Evolutionary conservation across 2,113 vertebrate genomes (phyloP).

Genomic region (Chaetura pelagica): DNA sequence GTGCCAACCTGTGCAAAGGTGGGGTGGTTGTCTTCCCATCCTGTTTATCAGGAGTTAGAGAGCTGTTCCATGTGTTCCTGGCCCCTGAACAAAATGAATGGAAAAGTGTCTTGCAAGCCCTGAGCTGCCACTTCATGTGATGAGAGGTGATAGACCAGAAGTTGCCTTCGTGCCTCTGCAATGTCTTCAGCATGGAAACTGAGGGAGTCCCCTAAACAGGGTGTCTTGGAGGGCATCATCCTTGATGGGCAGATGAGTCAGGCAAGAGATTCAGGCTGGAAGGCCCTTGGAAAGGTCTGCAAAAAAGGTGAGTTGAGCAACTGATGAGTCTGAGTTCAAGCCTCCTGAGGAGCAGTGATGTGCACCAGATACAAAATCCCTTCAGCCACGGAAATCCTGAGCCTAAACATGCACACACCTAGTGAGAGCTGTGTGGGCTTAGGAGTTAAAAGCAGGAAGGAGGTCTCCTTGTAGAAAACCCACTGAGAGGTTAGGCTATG

Average conservation of each 20-base stretch:
- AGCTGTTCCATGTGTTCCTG: not conserved
- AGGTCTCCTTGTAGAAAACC: not conserved
- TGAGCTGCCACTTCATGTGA: not conserved
- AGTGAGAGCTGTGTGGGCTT: not conserved
- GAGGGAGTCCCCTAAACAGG: not conserved
- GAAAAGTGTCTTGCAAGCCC: not conserved
- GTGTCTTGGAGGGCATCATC: not conserved
- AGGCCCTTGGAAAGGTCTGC: not conserved
- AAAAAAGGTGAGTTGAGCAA: not conserved
- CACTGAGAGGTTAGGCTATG: not conserved
- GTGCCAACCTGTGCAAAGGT: not conserved
- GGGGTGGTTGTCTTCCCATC: not conserved
- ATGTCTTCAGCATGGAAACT: not conserved
- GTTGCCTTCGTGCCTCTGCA: not conserved
- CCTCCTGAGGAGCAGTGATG: not conserved
- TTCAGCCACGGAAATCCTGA: not conserved
- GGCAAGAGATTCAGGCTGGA: not conserved
- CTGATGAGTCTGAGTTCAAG: not conserved
- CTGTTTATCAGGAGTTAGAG: not conserved
- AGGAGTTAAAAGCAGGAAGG: not conserved
- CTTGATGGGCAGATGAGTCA: not conserved
- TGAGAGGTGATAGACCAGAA: not conserved
- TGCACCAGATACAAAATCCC: not conserved
- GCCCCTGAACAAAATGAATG: not conserved
- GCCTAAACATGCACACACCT: not conserved